Conservation (phyloP, 2,113 vertebrate species). For the Cricetomys ansorgei region DNA sequence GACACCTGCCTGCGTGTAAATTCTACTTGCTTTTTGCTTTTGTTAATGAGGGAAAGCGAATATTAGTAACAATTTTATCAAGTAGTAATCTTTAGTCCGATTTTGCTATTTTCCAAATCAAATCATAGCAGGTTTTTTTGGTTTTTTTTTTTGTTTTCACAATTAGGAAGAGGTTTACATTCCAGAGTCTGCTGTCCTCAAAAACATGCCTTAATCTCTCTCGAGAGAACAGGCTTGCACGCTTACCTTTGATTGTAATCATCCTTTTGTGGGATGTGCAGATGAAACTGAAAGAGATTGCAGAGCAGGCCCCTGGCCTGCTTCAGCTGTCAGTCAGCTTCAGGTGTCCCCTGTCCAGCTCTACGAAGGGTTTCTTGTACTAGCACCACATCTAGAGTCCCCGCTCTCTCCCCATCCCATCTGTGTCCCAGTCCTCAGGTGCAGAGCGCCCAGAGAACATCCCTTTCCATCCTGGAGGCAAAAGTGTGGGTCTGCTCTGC, state of each 20-base stretch:
- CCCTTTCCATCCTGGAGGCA: background rate
- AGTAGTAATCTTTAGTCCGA: background rate
- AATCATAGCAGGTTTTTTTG: background rate
- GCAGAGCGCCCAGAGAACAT: background rate
- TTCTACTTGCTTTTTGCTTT: background rate
- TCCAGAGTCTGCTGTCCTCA: slow-evolving; percentile 3
- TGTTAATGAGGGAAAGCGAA: slow-evolving; percentile 19
- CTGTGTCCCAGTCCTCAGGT: background rate
- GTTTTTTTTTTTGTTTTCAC: slow-evolving; percentile 24
- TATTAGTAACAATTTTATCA: slow-evolving; percentile 4
- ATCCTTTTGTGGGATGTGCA: background rate
- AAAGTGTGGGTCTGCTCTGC: background rate
- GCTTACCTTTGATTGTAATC: background rate
- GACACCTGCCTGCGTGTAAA: slow-evolving; percentile 12
- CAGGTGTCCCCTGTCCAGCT: background rate
- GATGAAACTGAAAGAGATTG: background rate
- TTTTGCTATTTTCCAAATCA: slow-evolving; percentile 36
- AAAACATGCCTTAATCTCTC: slow-evolving; percentile 23
- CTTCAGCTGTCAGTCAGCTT: background rate
- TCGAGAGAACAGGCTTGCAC: background rate
- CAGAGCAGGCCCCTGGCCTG: background rate
- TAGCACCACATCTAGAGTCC: background rate
- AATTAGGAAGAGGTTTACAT: slow-evolving; percentile 9
- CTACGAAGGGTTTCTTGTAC: background rate
- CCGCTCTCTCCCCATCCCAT: background rate